Base-by-base conservation (phyloP, 35 echinoderm and acorn worm genomes). In the Apostichopus parvimensis region DNA sequence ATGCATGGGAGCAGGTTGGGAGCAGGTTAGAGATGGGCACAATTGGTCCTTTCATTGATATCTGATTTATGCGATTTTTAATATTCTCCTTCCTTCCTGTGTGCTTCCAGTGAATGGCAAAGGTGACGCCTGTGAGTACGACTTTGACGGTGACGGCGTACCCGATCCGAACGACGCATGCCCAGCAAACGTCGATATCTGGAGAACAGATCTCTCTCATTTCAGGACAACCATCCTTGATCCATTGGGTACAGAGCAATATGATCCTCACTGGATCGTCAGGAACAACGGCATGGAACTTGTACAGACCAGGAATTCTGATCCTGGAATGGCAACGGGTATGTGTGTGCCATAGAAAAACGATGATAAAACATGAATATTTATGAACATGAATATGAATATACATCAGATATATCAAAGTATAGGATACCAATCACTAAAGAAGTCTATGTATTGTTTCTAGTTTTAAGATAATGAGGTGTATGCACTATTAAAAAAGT, bases 271-370 rank as follows among this genome's bases (percentile, higher is more conserved):
- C 86, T 99, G 97, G 97, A 96, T 99, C 54, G 97, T 99, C 57
- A 90, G 97, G 55, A 99, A 99, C 68, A 92, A 92, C 78, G 97
- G 97, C 22, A 92, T 93, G 55, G 97, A 99, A 78, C 88, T 99
- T 5, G 97, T 99, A 9, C 97, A 99, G 82, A 96, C 95, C 14
- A 93, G 92, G 26, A 99, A 99, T 83, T 91, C 93, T 57, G 97
- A 99, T 93, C 97, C 97, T 28, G 97, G 97, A 59, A 64, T 99
- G 26, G 97, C 97, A 6, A 87, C 95, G 53, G 97, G 97, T 99
- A 79, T 90, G 92, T 75, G 64, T 18, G 64, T 18, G 34, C 34
- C 34, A 45, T 45, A 45, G 34, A 28, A 45, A 34, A 45, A 45
- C 34, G 34, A 45, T 45, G 34, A 45, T 45, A 45, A 45, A 45